Percentiles rank a stretch among this genome's conserved stretches.
Evolutionary conservation across 53 echinoderm and acorn worm genomes (phyloP).

Genomic region (Temnopleurus reevesii): DNA sequence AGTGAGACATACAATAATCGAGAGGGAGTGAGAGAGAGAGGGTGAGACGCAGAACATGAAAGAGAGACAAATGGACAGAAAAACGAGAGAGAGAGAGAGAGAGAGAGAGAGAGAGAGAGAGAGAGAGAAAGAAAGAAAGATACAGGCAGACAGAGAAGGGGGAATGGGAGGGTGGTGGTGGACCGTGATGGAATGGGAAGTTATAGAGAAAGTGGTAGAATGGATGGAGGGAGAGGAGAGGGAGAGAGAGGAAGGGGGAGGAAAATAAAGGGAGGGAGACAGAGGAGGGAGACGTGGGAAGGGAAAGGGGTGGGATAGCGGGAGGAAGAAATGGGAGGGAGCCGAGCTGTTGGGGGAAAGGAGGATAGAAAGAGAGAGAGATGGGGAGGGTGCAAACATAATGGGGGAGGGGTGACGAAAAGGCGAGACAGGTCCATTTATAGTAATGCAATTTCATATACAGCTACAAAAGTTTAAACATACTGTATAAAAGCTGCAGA

Average conservation of each 20-base stretch:
- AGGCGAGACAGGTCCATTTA: background rate
- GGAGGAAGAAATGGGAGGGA: background rate
- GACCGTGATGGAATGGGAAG: background rate
- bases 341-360: background rate
- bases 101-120: background rate
- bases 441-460: background rate
- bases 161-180: background rate
- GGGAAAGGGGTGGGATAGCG: background rate
- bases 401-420: background rate
- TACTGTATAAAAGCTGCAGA: background rate
- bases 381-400: background rate
- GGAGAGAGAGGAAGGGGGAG: background rate
- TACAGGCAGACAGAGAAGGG: background rate
- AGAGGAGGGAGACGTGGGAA: background rate
- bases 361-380: background rate
- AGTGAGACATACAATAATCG: background rate
- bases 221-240: background rate
- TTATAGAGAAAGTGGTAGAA: background rate
- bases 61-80: background rate
- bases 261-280: background rate
- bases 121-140: background rate
- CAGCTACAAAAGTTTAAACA: background rate
- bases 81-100: too few relatives aligned
- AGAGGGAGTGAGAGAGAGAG: background rate
- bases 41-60: background rate